Conservation (phyloP, 1,140 invertebrate genomes). For the Heterodera carotae region DNA sequence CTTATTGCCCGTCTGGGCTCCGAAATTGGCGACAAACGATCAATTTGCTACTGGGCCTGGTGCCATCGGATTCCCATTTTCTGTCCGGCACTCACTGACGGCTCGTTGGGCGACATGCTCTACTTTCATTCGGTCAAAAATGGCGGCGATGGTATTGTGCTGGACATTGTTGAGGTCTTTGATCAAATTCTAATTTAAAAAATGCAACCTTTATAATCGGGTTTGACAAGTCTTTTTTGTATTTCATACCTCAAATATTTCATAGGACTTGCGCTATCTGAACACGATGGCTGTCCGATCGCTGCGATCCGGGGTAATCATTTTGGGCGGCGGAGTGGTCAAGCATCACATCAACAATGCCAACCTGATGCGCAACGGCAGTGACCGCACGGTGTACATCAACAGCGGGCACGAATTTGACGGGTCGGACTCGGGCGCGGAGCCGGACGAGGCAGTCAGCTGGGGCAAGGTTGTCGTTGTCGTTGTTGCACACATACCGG, state of each 20-base stretch:
- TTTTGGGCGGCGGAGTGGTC: conserved; percentile 92
- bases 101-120: conserved; percentile 98
- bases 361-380: conserved; percentile 97
- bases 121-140: conserved; percentile 94
- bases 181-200: no score
- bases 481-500: no score
- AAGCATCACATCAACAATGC: conserved; percentile 99
- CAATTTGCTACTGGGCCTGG: conserved; percentile 96
- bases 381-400: conserved; percentile 90
- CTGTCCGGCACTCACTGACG: conserved; percentile 95
- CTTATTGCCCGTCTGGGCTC: conserved; percentile 81
- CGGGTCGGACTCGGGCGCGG: conserved; percentile 94
- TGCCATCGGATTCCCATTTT: conserved; percentile 97
- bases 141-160: conserved; percentile 84
- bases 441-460: conserved; percentile 94
- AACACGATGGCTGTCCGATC: conserved; percentile 95
- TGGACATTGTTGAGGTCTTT: conserved; percentile 86
- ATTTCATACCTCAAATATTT: no score
- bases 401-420: conserved; percentile 98
- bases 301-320: conserved; percentile 89
- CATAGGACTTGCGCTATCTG: conserved; percentile 81
- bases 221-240: no score
- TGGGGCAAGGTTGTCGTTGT: conserved; percentile 82
- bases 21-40: conserved; percentile 85
- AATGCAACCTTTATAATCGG: no score